Percentiles rank a stretch among this genome's conserved stretches.
These are phyloP conservation scores for Andrena praecox DNA, from an alignment of 2,888 invertebrate genomes.

Conservation along the genomic window DNA sequence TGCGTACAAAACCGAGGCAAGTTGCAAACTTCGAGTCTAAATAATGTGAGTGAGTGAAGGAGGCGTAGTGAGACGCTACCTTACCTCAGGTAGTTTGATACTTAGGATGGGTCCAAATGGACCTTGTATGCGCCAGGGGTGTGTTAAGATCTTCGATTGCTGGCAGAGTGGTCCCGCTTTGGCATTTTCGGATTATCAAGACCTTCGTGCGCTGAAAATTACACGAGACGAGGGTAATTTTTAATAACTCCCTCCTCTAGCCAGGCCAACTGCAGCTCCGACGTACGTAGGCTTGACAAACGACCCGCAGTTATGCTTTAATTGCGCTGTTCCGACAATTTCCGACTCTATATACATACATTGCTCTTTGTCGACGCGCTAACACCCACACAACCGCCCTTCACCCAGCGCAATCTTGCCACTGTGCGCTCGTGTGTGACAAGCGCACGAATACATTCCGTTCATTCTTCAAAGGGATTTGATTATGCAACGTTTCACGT, in stretches of 20 bases:
- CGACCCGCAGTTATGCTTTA: conserved; percentile 61
- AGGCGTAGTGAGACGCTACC: too few species aligned
- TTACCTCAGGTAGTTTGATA: too few species aligned
- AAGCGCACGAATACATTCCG: conserved; percentile 12
- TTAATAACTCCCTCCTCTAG: conserved; percentile 42
- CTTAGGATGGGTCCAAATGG: too few species aligned
- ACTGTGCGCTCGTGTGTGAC: not conserved
- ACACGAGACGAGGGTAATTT: conserved; percentile 28
- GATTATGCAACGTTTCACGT: conserved; percentile 58
- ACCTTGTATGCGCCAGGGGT: not conserved
- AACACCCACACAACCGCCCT: not conserved
- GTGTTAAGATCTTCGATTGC: not conserved
- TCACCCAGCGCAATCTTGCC: not conserved
- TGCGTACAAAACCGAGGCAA: too few species aligned
- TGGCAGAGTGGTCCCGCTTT: not conserved
- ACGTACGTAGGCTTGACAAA: conserved; percentile 39
- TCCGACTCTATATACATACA: conserved; percentile 36
- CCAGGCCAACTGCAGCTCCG: conserved; percentile 19
- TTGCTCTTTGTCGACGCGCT: conserved; percentile 33
- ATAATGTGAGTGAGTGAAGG: too few species aligned
- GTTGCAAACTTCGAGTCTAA: too few species aligned
- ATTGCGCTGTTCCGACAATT: conserved; percentile 55
- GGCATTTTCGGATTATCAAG: not conserved
- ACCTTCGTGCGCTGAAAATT: conserved; percentile 17
- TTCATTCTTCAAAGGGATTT: conserved; percentile 58